Base-by-base conservation (phyloP, 2,797 vertebrate species). In the Takifugu rubripes region DNA sequence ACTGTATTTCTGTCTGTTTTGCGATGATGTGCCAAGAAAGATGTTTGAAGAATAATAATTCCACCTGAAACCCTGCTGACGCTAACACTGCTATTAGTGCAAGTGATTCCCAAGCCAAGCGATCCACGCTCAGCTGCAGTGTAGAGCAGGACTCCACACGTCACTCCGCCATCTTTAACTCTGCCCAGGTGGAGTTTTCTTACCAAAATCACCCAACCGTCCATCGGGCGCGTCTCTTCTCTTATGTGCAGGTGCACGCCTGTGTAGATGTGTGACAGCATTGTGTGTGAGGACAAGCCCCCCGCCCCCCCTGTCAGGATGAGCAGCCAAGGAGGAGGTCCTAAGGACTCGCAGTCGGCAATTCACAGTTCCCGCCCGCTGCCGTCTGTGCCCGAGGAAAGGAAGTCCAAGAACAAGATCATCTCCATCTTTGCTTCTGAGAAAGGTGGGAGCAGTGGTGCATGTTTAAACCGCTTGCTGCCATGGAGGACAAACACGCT, bases 241-340 rank as follows among this genome's bases (percentile, higher is more conserved):
- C 10, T 5, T 59, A 25, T 24, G 52, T 66, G 57, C 83, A 91
- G 90, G 87, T 87, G 77, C 58, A 78, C 71, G 60, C 84, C 80
- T 87, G 81, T 93, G 88, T 92, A 90, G 91, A 98, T 98, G 96
- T 96, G 92, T 92, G 95, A 97, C 93, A 98, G 97, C 86, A 95
- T 94, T 83, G 93, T 94, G 91, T 92, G 96, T 88, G 95, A 98
- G 90, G 96, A 98, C 86, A 98, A 97, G 80, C 96, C 97, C 75
- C 97, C 96, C 59, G 96, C 96, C 66, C 96, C 97, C 88, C 96
- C 97, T 0, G 95, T 98, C 87, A 94, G 97, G 69, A 96, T 98
- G 94, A 98, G 93, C 87, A 99, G 96, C 85, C 94, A 98, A 89
- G 93, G 91, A 85, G 88, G 91, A n/a, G 84, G 89, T 74, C 75